Percentiles rank a stretch among this genome's conserved stretches.
phyloP scores from a whole-genome alignment of 1,140 invertebrate genomes.

The Epicauta chinensis region DNA sequence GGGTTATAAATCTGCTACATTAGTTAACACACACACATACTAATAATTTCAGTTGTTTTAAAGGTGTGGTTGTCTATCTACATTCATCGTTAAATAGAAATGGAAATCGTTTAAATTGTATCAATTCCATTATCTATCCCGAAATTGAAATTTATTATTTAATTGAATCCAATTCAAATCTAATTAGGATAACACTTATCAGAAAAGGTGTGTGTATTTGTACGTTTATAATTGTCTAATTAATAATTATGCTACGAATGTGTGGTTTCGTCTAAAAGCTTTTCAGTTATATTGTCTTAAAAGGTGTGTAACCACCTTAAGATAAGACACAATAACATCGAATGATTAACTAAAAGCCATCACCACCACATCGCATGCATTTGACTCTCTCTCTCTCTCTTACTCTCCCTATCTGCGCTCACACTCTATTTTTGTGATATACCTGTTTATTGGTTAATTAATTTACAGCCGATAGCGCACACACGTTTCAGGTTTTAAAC shows the following conservation, averaged over 20 bases:
- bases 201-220: no score
- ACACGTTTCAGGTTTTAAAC: conserved; percentile 26
- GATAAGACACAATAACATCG: no score
- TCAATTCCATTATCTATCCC: conserved; percentile 3
- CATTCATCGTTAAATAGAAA: conserved; percentile 9
- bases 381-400: conserved; percentile 2
- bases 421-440: no score
- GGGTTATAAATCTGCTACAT: conserved; percentile 9
- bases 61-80: conserved; percentile 7
- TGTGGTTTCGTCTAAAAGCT: conserved; percentile 6
- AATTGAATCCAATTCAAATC: background rate
- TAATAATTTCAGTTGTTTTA: conserved; percentile 13
- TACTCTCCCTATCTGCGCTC: no score
- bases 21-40: conserved; percentile 10
- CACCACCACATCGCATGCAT: no score
- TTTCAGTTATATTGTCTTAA: no score
- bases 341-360: no score
- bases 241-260: background rate
- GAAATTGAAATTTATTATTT: conserved; percentile 1
- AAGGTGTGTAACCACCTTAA: no score
- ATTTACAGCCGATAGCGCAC: conserved; percentile 28
- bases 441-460: conserved; percentile 24
- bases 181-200: no score
- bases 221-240: conserved; percentile 3
- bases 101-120: conserved; percentile 2